Percentiles rank a stretch among this genome's conserved stretches.
These are phyloP conservation scores for Dicerorhinus sumatrensis DNA, from an alignment of 2,113 vertebrate genomes.

Conservation along the genomic window DNA sequence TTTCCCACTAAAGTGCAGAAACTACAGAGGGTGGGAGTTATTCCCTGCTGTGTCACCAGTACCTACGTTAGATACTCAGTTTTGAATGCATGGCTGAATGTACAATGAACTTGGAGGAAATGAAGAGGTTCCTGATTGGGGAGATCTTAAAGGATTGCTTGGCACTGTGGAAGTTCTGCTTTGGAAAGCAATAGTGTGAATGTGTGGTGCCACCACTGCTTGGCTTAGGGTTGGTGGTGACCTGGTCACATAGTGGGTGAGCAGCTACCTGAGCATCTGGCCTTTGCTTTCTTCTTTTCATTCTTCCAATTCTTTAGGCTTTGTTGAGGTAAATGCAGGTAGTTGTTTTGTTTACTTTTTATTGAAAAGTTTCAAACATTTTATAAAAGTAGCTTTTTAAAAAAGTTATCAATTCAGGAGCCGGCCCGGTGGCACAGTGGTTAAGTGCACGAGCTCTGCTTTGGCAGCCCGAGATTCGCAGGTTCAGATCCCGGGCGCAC, in stretches of 20 bases:
- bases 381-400: background rate
- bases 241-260: background rate
- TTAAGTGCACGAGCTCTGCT: too few species aligned
- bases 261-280: background rate
- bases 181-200: background rate
- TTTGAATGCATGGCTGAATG: too few species aligned
- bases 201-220: background rate
- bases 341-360: background rate
- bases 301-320: background rate
- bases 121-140: background rate
- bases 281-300: background rate
- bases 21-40: background rate
- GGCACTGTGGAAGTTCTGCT: background rate
- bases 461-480: too few species aligned
- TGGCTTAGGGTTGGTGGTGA: background rate
- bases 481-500: too few species aligned
- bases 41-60: rapidly evolving
- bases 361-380: background rate
- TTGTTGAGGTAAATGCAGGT: background rate
- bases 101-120: rapidly evolving
- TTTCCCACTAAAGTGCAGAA: background rate
- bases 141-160: background rate
- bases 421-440: too few species aligned
- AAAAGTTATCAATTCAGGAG: too few species aligned
- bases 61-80: background rate